These are phyloP conservation scores for Labrus mixtus DNA, from an alignment of 2,113 vertebrate genomes.

Conservation along the genomic window DNA sequence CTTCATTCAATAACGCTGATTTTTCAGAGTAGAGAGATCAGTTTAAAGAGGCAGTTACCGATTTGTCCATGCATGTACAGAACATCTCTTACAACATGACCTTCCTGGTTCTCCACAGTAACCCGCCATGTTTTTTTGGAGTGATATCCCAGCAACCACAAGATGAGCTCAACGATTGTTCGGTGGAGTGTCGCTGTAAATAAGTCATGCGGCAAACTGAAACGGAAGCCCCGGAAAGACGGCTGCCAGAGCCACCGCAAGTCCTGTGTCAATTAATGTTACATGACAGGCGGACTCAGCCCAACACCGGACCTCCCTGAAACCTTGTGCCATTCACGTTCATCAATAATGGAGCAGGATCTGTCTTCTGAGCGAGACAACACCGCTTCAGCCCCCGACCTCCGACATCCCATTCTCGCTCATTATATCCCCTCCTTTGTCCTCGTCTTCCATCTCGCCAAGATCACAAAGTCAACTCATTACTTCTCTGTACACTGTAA, in stretches of 20 bases:
- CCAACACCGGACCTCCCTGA: conserved; percentile 44
- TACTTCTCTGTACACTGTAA: conserved; percentile 35
- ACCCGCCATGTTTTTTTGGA: conserved; percentile 14
- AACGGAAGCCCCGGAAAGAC: conserved; percentile 50
- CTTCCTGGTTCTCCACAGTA: neutral
- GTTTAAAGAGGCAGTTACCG: neutral
- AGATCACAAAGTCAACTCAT: conserved; percentile 29
- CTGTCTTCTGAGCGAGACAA: conserved; percentile 33
- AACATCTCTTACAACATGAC: conserved; percentile 1
- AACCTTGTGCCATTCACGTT: conserved; percentile 64
- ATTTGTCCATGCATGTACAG: no score
- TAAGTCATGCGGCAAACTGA: conserved; percentile 72
- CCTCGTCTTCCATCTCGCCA: neutral
- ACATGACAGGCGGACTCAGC: conserved; percentile 62
- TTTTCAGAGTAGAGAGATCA: no score
- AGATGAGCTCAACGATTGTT: conserved; percentile 36
- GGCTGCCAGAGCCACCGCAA: conserved; percentile 51
- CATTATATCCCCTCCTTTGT: conserved; percentile 34
- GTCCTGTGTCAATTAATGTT: conserved; percentile 71
- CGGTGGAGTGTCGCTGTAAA: conserved; percentile 59
- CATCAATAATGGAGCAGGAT: conserved; percentile 76
- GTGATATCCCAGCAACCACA: conserved; percentile 18
- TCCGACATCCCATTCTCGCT: neutral
- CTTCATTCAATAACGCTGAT: no score
- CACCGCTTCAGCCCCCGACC: conserved; percentile 25